Base-by-base conservation (phyloP, 2,113 vertebrate species). In the Chascanopsetta lugubris region DNA sequence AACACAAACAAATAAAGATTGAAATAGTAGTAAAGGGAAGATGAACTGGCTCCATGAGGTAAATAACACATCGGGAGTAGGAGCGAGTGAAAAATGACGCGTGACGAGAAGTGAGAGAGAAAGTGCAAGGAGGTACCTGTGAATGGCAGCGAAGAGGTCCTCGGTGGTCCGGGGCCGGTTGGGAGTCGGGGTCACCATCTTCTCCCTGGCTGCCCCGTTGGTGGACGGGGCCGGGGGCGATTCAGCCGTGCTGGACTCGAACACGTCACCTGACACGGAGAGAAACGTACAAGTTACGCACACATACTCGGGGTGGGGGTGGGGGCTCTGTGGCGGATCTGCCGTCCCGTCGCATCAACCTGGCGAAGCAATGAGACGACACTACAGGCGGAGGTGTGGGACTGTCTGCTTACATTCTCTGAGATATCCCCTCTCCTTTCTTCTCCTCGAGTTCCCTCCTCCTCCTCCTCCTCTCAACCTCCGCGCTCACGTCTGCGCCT, bases 81-180 rank as follows among this genome's bases (percentile, higher is more conserved):
- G 13, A 38, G 34, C 15, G 24, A 47, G 57, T 13, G 20, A 62
- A 38, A 46, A 46, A 50, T n/a, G 21, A 59, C 32, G 15, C 27
- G 22, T 58, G n/a, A 38, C 1, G 12, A n/a, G 20, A 26, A 40
- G 48, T 48, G 2, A 63, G 43, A 54, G 3, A 63, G 47, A 55
- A 12, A 27, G 40, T 22, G 43, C 27, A 55, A 75, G 8, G 2
- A 6, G 24, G 38, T 96, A 98, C 97, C 97, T 98, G 94, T 99
- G 97, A 86, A 99, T 99, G 63, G 90, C 96, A 43, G 97, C 97
- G 53, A 99, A 99, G 47, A 99, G 96, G 91, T 99, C 97, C 84
- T 99, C 97, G 0, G 96, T 98, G 69, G 97, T 99, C 69, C 96
- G 93, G 48, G 96, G 92, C 80, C 94, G 91, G 0, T 92, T 92